phyloP scores from a whole-genome alignment of 2,797 vertebrate species.

The Linurgus olivaceus region DNA sequence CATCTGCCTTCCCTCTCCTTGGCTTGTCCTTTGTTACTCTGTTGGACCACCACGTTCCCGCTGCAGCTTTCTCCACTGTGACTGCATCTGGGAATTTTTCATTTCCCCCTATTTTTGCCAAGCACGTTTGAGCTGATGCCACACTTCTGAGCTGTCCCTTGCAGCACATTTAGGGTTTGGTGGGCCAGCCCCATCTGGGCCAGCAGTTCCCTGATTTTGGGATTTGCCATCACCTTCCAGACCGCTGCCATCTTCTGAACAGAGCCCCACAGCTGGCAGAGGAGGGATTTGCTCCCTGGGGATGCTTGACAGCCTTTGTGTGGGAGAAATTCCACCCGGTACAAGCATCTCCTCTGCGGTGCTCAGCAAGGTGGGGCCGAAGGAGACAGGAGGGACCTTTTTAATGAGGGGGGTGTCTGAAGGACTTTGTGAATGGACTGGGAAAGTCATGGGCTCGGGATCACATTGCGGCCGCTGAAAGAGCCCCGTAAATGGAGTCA shows the following conservation, averaged over 20 bases:
- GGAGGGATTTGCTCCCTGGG: not conserved
- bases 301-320: not conserved
- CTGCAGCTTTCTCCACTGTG: not conserved
- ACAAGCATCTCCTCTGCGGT: not conserved
- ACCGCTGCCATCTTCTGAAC: not conserved
- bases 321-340: not conserved
- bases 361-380: not conserved
- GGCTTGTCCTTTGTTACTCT: not conserved
- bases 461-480: constrained; percentile 31
- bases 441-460: constrained; percentile 40
- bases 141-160: not conserved
- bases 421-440: constrained; percentile 48
- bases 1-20: not conserved
- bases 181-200: too few relatives aligned
- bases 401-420: not conserved
- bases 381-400: not conserved
- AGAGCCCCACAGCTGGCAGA: not conserved
- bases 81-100: not conserved
- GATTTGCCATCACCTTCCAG: not conserved
- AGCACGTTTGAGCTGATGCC: rapidly evolving
- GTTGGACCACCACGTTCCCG: rapidly evolving
- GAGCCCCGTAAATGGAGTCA: constrained; percentile 46
- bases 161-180: rapidly evolving
- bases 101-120: not conserved
- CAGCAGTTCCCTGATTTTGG: not conserved